Evolutionary conservation across 2,113 vertebrate species (phyloP).

Genomic region (Rhinogobius similis): DNA sequence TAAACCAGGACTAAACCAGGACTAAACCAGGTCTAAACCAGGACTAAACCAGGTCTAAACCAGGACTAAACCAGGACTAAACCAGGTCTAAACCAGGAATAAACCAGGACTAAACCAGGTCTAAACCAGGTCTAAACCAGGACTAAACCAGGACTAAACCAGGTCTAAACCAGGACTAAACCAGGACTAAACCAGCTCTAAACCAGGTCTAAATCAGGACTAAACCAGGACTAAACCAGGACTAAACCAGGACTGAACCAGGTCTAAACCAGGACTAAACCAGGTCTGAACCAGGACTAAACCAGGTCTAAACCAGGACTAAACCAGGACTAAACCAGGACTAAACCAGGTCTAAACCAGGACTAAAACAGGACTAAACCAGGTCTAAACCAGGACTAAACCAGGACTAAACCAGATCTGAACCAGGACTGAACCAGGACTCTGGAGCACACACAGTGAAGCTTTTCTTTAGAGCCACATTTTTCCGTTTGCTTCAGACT

Average conservation of each 20-base stretch:
- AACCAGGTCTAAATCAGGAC: background rate
- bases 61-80: slow-evolving; percentile 2
- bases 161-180: background rate
- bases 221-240: background rate
- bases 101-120: slow-evolving; percentile 1
- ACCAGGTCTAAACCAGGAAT: background rate
- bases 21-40: background rate
- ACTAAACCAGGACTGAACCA: background rate
- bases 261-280: background rate
- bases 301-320: background rate
- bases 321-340: slow-evolving; percentile 1
- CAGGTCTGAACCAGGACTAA: background rate
- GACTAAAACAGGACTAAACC: background rate
- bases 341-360: background rate
- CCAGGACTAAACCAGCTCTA: background rate
- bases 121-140: slow-evolving; percentile 2
- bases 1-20: background rate
- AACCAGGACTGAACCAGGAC: no score
- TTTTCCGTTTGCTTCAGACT: no score
- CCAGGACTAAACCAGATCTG: background rate
- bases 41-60: background rate
- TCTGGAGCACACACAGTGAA: no score
- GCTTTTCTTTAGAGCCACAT: no score
- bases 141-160: background rate
- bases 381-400: background rate